These are phyloP conservation scores for Oncorhynchus clarkii DNA, from an alignment of 2,113 vertebrate genomes.

Conservation along the genomic window DNA sequence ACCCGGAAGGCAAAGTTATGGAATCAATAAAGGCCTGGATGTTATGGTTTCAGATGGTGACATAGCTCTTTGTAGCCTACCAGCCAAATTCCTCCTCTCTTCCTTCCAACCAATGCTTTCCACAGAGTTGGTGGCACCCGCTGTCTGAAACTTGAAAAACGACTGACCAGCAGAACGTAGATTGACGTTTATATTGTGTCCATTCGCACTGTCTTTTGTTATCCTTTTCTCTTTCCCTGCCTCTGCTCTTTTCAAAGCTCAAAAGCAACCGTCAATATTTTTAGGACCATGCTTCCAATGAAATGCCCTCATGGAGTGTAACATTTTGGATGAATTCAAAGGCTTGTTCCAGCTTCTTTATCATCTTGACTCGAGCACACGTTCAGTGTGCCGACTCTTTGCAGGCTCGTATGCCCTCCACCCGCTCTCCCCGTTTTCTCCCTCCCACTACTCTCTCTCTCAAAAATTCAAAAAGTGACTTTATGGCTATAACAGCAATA, in stretches of 20 bases:
- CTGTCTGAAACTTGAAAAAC: background rate
- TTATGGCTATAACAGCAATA: slow-evolving; percentile 23
- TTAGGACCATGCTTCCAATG: too few relatives aligned
- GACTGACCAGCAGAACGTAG: background rate
- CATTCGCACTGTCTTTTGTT: background rate
- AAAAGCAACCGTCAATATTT: too few relatives aligned
- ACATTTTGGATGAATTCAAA: too few relatives aligned
- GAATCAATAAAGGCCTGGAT: slow-evolving; percentile 1
- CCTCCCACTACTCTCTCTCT: background rate
- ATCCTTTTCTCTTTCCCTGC: background rate
- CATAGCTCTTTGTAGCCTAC: background rate
- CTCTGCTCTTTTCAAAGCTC: background rate
- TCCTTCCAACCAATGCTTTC: background rate
- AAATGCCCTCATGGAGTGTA: too few relatives aligned
- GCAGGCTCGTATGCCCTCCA: background rate
- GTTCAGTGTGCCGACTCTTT: background rate
- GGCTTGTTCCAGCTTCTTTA: slow-evolving; percentile 3
- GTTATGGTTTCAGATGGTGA: background rate
- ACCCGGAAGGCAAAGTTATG: slow-evolving; percentile 5
- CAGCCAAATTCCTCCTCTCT: background rate
- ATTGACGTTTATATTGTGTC: background rate
- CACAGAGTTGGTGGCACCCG: slow-evolving; percentile 10
- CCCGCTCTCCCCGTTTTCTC: background rate
- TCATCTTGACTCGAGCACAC: background rate
- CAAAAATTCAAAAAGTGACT: slow-evolving; percentile 16